phyloP scores from a whole-genome alignment of 2,113 vertebrate species.

The Chlorodrepanis virens region DNA sequence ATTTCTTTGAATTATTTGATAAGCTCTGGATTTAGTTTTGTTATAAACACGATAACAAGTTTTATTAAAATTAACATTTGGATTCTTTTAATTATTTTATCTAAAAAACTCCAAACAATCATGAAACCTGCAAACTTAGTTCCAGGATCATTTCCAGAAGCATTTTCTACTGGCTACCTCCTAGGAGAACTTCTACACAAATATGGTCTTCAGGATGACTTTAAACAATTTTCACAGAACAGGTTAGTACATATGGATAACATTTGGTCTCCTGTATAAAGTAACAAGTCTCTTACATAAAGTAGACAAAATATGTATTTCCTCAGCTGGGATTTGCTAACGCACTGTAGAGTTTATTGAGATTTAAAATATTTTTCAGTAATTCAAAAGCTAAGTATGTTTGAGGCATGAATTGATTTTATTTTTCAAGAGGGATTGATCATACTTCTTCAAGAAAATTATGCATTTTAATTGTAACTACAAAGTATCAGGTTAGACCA shows the following conservation, averaged over 20 bases:
- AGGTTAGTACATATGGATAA: conserved; percentile 75
- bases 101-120: not conserved
- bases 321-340: not conserved
- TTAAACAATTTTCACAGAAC: conserved; percentile 85
- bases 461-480: not conserved
- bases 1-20: not conserved
- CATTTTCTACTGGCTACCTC: conserved; percentile 89
- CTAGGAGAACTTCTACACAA: conserved; percentile 91
- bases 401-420: rapidly evolving
- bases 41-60: not conserved
- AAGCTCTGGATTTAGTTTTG: not conserved
- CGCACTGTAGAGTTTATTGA: not conserved
- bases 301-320: not conserved
- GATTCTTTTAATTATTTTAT: not conserved
- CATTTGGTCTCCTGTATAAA: not conserved
- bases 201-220: conserved; percentile 89
- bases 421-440: not conserved
- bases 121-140: conserved; percentile 57
- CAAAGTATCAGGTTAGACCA: not conserved
- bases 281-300: not conserved
- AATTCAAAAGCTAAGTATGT: not conserved
- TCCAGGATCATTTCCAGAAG: conserved; percentile 79
- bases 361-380: not conserved
- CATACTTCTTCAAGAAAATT: not conserved
- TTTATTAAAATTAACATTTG: not conserved